Conservation (phyloP, 2,113 vertebrate genomes). For the Petromus typicus region DNA sequence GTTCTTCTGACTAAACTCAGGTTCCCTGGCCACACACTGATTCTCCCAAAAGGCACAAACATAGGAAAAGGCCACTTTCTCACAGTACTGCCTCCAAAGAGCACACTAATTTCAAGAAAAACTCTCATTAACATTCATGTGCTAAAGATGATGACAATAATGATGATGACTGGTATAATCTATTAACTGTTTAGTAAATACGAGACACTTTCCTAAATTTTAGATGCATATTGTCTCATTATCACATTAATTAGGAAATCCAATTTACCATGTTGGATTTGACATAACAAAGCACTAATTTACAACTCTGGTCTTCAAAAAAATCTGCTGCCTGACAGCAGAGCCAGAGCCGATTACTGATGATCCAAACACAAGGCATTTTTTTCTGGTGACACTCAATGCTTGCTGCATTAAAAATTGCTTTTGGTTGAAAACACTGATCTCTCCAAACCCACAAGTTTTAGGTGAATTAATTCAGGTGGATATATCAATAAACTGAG, state of each 20-base stretch:
- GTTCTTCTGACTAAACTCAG: not conserved
- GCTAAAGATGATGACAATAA: not conserved
- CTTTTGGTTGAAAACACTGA: not conserved
- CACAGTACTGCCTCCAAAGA: not conserved
- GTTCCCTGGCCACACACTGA: not conserved
- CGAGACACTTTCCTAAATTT: not conserved
- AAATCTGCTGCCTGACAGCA: not conserved
- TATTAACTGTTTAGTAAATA: not conserved
- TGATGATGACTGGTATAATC: not conserved
- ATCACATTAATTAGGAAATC: conserved; percentile 18
- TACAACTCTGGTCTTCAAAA: not conserved
- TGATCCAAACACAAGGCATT: not conserved
- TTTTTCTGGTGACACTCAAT: not conserved
- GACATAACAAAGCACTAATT: conserved; percentile 19
- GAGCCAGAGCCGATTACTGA: not conserved
- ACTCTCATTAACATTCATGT: not conserved
- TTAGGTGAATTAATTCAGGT: not conserved
- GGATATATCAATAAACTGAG: not conserved
- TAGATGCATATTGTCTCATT: not conserved
- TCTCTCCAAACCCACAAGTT: not conserved
- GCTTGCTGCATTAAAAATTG: not conserved
- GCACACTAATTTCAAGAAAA: not conserved
- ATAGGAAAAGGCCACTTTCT: not conserved
- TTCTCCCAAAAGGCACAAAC: not conserved
- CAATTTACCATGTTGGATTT: not conserved